Conservation (phyloP, 2,888 invertebrate species). For the Strigamia transsilvanica region DNA sequence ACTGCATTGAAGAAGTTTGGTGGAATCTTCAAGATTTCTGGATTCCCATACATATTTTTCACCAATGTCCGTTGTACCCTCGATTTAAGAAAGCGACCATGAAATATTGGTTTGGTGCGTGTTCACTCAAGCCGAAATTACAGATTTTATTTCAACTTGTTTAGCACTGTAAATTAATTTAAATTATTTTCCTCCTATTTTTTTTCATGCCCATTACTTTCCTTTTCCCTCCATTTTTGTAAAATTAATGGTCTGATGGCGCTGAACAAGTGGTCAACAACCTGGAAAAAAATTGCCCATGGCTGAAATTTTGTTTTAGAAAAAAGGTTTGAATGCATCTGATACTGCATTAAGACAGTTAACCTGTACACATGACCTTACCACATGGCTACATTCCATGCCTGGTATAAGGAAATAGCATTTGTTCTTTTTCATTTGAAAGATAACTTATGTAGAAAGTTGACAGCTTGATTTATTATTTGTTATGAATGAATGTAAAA, state of each 20-base stretch:
- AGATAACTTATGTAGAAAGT: background rate
- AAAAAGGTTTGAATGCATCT: conserved; percentile 3
- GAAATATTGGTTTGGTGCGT: too few relatives aligned
- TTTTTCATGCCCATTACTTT: background rate
- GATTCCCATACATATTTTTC: too few relatives aligned
- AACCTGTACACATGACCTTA: conserved; percentile 19
- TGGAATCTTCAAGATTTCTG: too few relatives aligned
- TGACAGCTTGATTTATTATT: conserved; percentile 11
- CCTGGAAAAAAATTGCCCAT: conserved; percentile 16
- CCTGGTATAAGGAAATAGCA: conserved; percentile 14
- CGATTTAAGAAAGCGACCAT: too few relatives aligned
- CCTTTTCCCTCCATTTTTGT: background rate
- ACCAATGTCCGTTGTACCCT: too few relatives aligned
- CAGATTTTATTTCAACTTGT: too few relatives aligned
- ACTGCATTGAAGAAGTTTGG: too few relatives aligned
- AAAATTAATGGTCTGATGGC: conserved; percentile 20
- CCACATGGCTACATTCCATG: conserved; percentile 9
- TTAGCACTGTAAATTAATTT: too few relatives aligned
- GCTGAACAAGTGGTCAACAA: conserved; percentile 25
- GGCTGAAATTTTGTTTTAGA: background rate
- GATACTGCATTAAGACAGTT: conserved; percentile 26
- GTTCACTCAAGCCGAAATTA: too few relatives aligned
- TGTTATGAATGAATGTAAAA: background rate
- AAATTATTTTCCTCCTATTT: background rate
- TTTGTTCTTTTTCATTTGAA: background rate